phyloP scores from a whole-genome alignment of 2,888 invertebrate species.

The Amiota mariae region DNA sequence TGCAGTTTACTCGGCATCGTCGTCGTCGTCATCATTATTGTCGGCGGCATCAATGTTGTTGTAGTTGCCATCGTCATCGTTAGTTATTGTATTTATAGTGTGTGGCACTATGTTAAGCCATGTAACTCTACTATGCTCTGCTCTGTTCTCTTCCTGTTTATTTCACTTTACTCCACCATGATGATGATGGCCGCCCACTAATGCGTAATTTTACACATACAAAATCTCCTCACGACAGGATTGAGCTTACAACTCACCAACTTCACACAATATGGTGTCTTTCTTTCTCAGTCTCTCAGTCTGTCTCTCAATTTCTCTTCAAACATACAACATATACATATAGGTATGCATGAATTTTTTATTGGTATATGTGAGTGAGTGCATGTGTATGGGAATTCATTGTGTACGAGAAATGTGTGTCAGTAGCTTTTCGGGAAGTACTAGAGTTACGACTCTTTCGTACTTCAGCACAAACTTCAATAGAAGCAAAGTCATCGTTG shows the following conservation, averaged over 20 bases:
- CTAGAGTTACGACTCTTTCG: slow-evolving; percentile 31
- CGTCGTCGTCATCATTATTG: slow-evolving; percentile 1
- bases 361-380: slow-evolving; percentile 22
- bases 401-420: slow-evolving; percentile 58
- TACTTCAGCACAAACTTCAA: slow-evolving; percentile 21
- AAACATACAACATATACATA: neutral
- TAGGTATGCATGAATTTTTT: slow-evolving; percentile 21
- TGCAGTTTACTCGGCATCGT: slow-evolving; percentile 20
- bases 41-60: slow-evolving; percentile 34
- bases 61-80: slow-evolving; percentile 29
- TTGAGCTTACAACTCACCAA: slow-evolving; percentile 12
- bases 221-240: slow-evolving; percentile 16
- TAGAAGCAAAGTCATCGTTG: slow-evolving; percentile 55
- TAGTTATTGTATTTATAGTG: neutral
- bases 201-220: slow-evolving; percentile 22
- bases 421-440: slow-evolving; percentile 54
- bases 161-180: neutral
- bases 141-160: neutral
- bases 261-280: slow-evolving; percentile 11
- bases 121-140: neutral
- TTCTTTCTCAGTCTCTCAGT: slow-evolving; percentile 12
- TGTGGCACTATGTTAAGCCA: neutral
- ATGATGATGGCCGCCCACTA: slow-evolving; percentile 1
- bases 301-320: slow-evolving; percentile 3
- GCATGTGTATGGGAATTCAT: slow-evolving; percentile 43